Evolutionary conservation across 2,888 invertebrate species (phyloP).

Genomic region (Chalcosyrphus nemorum): DNA sequence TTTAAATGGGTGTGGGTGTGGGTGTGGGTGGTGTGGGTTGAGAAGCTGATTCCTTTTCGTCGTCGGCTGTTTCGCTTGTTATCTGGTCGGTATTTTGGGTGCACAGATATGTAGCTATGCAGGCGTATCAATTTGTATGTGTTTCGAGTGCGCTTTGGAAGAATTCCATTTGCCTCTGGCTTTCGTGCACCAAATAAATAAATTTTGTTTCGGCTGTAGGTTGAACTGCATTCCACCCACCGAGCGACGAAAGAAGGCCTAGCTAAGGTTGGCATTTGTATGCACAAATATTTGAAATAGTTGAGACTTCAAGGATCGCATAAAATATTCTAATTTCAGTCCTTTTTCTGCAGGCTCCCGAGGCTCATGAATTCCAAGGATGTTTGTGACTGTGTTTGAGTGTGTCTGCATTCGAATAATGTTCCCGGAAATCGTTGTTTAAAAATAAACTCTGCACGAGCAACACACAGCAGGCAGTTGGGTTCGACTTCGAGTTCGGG

Average conservation of each 20-base stretch:
- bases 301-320: conserved; percentile 72
- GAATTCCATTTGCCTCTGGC: conserved; percentile 67
- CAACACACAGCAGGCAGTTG: not conserved
- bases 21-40: not conserved
- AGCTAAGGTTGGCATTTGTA: conserved; percentile 66
- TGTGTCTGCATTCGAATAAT: conserved; percentile 68
- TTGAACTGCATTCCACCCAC: conserved; percentile 40
- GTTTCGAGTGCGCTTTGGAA: conserved; percentile 60
- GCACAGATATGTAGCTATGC: conserved; percentile 37
- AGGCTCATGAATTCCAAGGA: conserved; percentile 69
- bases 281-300: conserved; percentile 73
- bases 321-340: conserved; percentile 73
- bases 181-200: conserved; percentile 72
- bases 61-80: conserved; percentile 46
- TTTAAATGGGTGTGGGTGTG: conserved; percentile 18
- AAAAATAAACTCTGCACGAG: conserved; percentile 67
- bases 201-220: conserved; percentile 64
- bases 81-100: conserved; percentile 54
- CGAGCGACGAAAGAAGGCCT: conserved; percentile 50
- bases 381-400: conserved; percentile 65
- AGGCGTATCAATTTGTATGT: conserved; percentile 61
- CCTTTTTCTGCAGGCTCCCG: conserved; percentile 63
- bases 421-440: conserved; percentile 73
- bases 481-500: not conserved
- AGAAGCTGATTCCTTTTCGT: conserved; percentile 21